Evolutionary conservation across 2,797 vertebrate genomes (phyloP), one percentile per base, ranked within the genome.

Genomic region (Odontamblyopus rebecca): DNA sequence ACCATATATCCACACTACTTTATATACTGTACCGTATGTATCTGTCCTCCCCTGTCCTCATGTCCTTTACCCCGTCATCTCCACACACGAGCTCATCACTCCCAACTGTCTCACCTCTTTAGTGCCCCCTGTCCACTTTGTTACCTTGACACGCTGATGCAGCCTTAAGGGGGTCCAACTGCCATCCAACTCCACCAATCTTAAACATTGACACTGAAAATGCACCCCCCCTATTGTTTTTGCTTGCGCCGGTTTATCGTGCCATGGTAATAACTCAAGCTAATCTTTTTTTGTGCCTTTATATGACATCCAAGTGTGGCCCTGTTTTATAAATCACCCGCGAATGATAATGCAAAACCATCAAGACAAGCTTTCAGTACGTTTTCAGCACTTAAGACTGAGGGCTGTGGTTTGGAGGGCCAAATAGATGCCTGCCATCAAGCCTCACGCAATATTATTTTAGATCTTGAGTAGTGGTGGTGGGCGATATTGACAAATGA

Each of bases 271-370:
- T 91, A 87, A 89, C 89, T 91, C 76, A 62, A 89, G 73, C 74
- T 73, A 82, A 90, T 89, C 85, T 70, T 78, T 83, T 67, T 62
- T 8, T 38, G 61, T 18, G 5, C 23, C 9, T 57, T 84, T 60
- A 82, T 83, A 90, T 76, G 85, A 87, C 81, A 87, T 85, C 82
- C 83, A 86, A 79, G 68, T 82, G 75, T 71, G 74, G 71, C 74
- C 69, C 72, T 86, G 86, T 80, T 77, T 41, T 87, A 91, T 92
- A 78, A 92, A 92, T 91, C 82, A 91, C 91, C 91, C 88, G 85
- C 82, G 82, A 87, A 88, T 76, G 77, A 72, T 91, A 85, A 88
- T 90, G 86, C 85, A 77, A 82, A 81, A 75, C 50, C 84, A 84
- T 88, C 89, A 85, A 82, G 84, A 79, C 79, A 54, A 81, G 77